Conservation (phyloP, 2,888 invertebrate genomes). For the Plagodis dolabraria region DNA sequence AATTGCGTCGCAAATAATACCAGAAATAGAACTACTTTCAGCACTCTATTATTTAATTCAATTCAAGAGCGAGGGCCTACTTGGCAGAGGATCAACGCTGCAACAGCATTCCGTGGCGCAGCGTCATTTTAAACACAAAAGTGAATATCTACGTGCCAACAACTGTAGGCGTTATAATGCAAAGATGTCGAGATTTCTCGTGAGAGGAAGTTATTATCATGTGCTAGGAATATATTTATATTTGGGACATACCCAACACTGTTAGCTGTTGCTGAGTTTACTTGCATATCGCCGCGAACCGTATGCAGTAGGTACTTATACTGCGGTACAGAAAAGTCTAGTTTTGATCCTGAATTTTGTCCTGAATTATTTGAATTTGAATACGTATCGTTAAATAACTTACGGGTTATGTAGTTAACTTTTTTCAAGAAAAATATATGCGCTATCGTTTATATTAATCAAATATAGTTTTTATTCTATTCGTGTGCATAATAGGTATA, state of each 20-base stretch:
- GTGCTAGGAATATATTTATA: constrained; percentile 9
- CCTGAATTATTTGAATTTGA: no score
- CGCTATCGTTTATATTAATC: no score
- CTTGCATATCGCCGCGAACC: background rate
- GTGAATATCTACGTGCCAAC: constrained; percentile 39
- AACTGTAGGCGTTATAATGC: constrained; percentile 22
- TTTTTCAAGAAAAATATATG: no score
- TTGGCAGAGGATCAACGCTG: constrained; percentile 53
- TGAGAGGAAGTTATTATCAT: constrained; percentile 15
- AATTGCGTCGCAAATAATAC: constrained; percentile 29
- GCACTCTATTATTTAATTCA: constrained; percentile 46
- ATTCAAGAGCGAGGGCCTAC: constrained; percentile 46
- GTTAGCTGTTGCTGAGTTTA: constrained; percentile 1
- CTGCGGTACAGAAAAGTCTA: no score
- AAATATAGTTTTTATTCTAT: no score
- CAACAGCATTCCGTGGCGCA: constrained; percentile 43
- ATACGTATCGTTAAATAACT: no score
- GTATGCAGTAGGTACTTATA: background rate
- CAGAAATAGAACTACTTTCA: constrained; percentile 41
- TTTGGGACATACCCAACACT: constrained; percentile 16
- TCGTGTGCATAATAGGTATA: no score
- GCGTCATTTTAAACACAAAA: constrained; percentile 44
- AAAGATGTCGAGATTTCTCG: constrained; percentile 15
- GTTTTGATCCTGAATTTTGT: no score
- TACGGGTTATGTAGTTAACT: no score